These are phyloP conservation scores for Drosophila prosaltans DNA, from an alignment of 1,140 invertebrate species.

Conservation along the genomic window DNA sequence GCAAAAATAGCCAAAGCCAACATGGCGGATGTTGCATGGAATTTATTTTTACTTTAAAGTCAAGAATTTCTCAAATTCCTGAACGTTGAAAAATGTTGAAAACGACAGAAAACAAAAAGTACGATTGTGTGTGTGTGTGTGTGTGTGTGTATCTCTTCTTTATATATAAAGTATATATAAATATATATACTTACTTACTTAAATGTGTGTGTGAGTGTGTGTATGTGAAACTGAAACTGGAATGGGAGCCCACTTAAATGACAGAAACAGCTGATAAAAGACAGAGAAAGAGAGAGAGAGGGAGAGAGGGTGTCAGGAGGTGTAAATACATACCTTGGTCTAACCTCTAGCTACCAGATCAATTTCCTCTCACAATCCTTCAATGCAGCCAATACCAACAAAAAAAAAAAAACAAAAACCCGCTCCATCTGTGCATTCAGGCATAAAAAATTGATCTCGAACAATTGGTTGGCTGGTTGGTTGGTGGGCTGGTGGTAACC, in stretches of 20 bases:
- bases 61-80: slow-evolving; percentile 71
- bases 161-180: slow-evolving; percentile 18
- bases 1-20: slow-evolving; percentile 65
- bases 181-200: slow-evolving; percentile 19
- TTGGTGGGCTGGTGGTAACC: too few relatives aligned
- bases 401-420: neutral
- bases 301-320: neutral
- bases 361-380: slow-evolving; percentile 14
- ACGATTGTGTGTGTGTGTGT: slow-evolving; percentile 34
- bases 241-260: slow-evolving; percentile 52
- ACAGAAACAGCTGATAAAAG: slow-evolving; percentile 52
- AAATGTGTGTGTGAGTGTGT: neutral
- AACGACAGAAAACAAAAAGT: slow-evolving; percentile 56
- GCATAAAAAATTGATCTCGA: slow-evolving; percentile 11
- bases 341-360: slow-evolving; percentile 16
- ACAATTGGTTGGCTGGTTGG: neutral
- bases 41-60: slow-evolving; percentile 76
- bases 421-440: slow-evolving; percentile 10
- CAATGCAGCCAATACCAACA: neutral
- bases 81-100: slow-evolving; percentile 71
- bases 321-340: neutral
- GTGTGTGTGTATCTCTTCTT: slow-evolving; percentile 9
- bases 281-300: neutral
- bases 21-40: slow-evolving; percentile 73
- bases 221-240: slow-evolving; percentile 20